phyloP scores from a whole-genome alignment of 2,888 invertebrate genomes.

The Apeira syringaria region DNA sequence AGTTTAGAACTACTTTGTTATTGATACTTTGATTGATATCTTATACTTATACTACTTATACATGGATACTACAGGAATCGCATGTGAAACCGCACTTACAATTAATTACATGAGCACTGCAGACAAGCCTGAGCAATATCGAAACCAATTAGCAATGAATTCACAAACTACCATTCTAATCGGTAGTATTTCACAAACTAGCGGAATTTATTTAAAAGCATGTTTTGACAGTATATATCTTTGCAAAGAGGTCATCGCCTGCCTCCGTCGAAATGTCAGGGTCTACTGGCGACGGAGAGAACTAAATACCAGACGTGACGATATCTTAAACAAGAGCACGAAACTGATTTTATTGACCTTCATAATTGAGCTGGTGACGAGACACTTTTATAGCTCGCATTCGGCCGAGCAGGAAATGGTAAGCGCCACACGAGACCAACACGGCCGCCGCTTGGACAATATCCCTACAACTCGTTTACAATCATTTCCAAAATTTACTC shows the following conservation, averaged over 20 bases:
- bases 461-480: no score
- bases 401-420: no score
- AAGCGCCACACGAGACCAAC: no score
- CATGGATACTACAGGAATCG: no score
- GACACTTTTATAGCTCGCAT: no score
- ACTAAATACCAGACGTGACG: conserved; percentile 56
- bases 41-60: neutral
- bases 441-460: no score
- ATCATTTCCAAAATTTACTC: no score
- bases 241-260: conserved; percentile 57
- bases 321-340: conserved; percentile 21
- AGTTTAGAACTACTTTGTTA: no score
- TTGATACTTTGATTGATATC: no score
- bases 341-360: conserved; percentile 13
- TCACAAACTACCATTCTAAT: conserved; percentile 32
- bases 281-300: conserved; percentile 49
- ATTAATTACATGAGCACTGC: conserved; percentile 13
- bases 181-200: conserved; percentile 32
- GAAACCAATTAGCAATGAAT: conserved; percentile 30
- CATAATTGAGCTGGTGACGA: conserved; percentile 2
- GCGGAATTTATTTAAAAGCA: conserved; percentile 43
- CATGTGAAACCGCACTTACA: conserved; percentile 17
- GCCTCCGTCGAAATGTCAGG: conserved; percentile 72
- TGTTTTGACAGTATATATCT: conserved; percentile 46
- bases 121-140: conserved; percentile 20